phyloP scores from a whole-genome alignment of 2,888 invertebrate genomes.

The Pyrocoelia pectoralis region DNA sequence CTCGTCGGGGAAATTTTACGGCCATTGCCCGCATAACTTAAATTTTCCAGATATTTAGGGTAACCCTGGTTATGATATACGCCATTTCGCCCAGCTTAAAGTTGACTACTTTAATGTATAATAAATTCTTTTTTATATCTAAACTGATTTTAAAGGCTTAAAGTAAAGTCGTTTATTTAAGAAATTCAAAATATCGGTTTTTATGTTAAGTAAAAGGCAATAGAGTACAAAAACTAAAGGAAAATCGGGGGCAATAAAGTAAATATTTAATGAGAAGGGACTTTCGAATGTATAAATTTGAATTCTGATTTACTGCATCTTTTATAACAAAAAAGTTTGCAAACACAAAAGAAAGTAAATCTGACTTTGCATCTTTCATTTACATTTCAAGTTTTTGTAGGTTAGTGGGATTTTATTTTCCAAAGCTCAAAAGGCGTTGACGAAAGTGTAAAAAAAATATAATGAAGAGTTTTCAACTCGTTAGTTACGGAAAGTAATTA shows the following conservation, averaged over 20 bases:
- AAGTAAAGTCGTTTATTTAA: background rate
- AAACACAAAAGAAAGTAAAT: background rate
- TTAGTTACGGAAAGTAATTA: no score
- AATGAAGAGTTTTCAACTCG: no score
- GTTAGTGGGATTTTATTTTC: background rate
- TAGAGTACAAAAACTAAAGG: background rate
- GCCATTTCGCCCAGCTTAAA: background rate
- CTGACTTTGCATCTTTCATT: conserved; percentile 1
- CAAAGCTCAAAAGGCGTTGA: background rate
- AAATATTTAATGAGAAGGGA: background rate
- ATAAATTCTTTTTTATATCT: conserved; percentile 2
- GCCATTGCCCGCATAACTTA: conserved; percentile 11
- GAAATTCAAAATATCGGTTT: background rate
- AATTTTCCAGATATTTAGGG: conserved; percentile 8
- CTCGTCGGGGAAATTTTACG: conserved; percentile 6
- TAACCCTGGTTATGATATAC: conserved; percentile 2
- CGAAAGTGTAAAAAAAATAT: no score
- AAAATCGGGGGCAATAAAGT: background rate
- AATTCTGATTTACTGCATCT: background rate
- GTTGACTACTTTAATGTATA: conserved; percentile 6
- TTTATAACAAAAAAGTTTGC: background rate
- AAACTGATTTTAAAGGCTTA: conserved; percentile 5
- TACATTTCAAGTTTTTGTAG: background rate
- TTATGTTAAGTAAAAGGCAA: background rate
- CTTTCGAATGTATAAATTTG: conserved; percentile 1